Conservation (phyloP, 2,797 vertebrate genomes). For the Gymnoscopelus braueri region DNA sequence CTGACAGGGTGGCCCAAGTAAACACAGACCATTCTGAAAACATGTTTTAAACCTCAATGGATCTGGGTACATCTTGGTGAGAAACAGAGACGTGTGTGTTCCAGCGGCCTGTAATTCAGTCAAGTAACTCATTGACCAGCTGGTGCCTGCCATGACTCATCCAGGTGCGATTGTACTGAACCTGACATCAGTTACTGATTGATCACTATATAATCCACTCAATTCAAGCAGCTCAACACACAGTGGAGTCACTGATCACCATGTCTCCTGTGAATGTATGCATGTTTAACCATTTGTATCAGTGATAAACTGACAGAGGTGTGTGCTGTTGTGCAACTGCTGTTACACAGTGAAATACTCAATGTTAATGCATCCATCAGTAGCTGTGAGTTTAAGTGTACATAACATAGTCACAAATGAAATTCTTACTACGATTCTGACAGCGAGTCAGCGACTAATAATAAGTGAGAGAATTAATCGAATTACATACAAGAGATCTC, state of each 20-base stretch:
- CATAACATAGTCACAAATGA: too few relatives aligned
- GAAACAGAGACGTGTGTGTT: background rate
- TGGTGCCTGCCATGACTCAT: constrained; percentile 27
- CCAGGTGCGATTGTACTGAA: constrained; percentile 4
- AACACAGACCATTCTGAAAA: background rate
- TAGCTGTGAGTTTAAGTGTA: too few relatives aligned
- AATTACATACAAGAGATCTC: too few relatives aligned
- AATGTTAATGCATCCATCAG: too few relatives aligned
- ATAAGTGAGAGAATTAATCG: too few relatives aligned
- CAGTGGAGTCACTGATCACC: constrained; percentile 16
- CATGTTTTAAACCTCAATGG: background rate
- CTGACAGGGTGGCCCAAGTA: too few relatives aligned
- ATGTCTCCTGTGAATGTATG: background rate
- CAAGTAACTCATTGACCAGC: constrained; percentile 1
- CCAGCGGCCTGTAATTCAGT: background rate
- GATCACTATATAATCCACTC: constrained; percentile 7
- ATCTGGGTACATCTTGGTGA: background rate
- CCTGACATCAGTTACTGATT: constrained; percentile 11
- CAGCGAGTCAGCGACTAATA: too few relatives aligned
- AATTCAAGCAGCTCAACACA: constrained; percentile 9
- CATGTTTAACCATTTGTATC: background rate
- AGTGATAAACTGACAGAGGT: background rate
- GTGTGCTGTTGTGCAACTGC: too few relatives aligned
- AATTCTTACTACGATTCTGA: too few relatives aligned
- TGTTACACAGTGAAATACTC: too few relatives aligned